Evolutionary conservation across 2,888 invertebrate species (phyloP), one percentile per base, ranked within the genome.

Genomic region (Dicranocentrus wangi): DNA sequence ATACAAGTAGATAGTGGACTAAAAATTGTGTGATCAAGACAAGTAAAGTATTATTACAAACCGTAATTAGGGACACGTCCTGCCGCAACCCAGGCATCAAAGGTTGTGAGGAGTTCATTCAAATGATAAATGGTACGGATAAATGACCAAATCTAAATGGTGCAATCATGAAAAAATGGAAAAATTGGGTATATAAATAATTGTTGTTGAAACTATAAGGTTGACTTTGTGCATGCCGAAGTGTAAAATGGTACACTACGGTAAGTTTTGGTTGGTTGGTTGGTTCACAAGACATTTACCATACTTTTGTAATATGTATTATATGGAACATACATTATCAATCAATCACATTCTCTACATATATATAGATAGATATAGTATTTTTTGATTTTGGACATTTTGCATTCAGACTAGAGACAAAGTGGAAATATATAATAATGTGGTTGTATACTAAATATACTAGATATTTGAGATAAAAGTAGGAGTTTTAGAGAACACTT

Each of bases 81-180:
- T 70, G 83, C 84, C 51, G 82, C 82, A 76, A 84, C 83, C 84
- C 84, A 84, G 68, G 80, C 76, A 77, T 84, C 84, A 81, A 84
- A 84, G 69, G 84, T 84, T 65, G 84, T 84, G 69, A 84, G 84
- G 69, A 84, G 82, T 83, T 84, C 84, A 83, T 84, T 84, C 80
- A 84, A 78, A 80, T 84, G 84, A 82, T 84, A 84, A 82, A 84
- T 84, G 69, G 84, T 84, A 73, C 84, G 79, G 72, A 84, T 80
- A 82, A 84, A 84, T 68, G 84, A 83, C 84, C 84, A 84, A 68
- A 84, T 83, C 84, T 84, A 79, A 65, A 80, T 25, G 60, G 69
- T 77, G 77, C 69, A 76, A 19, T 27, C 27, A 69, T 32, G 58
- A 21, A 61, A 69, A 42, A 28, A 69, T 25, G 23, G 23, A 23